Evolutionary conservation across 2,113 vertebrate genomes (phyloP).

Genomic region (Planiliza haematocheilus): DNA sequence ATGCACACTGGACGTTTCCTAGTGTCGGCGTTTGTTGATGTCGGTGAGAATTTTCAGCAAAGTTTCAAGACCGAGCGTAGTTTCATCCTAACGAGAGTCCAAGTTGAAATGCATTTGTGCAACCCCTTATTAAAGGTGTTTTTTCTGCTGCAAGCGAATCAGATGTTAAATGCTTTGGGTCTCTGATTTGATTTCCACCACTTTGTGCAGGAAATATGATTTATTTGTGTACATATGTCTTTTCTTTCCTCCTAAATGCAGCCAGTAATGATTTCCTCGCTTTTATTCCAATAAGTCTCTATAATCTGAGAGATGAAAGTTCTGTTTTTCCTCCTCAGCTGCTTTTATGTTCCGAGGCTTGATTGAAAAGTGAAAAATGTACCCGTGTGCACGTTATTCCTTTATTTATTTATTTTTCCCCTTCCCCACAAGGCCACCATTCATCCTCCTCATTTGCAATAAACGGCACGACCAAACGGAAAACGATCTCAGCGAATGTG

Average conservation of each 20-base stretch:
- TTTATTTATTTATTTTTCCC: conserved; percentile 38
- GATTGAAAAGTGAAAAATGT: conserved; percentile 69
- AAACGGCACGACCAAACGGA: conserved; percentile 48
- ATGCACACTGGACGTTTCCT: conserved; percentile 54
- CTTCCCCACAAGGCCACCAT: background rate
- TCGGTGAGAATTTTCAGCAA: conserved; percentile 57
- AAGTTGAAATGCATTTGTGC: conserved; percentile 75
- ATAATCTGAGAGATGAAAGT: conserved; percentile 52
- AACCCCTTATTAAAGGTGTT: conserved; percentile 76
- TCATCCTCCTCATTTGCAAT: conserved; percentile 59
- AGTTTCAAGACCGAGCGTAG: conserved; percentile 33
- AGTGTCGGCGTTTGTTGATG: conserved; percentile 46
- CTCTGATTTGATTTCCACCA: conserved; percentile 29
- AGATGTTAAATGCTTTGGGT: conserved; percentile 18
- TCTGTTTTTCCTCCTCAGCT: conserved; percentile 47
- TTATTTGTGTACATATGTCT: conserved; percentile 61
- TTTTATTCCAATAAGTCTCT: conserved; percentile 54
- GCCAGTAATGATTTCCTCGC: conserved; percentile 28
- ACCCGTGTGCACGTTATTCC: conserved; percentile 13
- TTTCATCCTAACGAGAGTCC: conserved; percentile 41
- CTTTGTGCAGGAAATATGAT: conserved; percentile 28
- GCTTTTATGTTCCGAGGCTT: conserved; percentile 45
- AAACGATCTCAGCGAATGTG: conserved; percentile 28
- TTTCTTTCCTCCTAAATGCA: conserved; percentile 10
- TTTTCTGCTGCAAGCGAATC: conserved; percentile 42